Percentiles rank a stretch among this genome's conserved stretches.
These are phyloP conservation scores for Noctua fimbriata DNA, from an alignment of 2,888 invertebrate genomes.

Conservation along the genomic window DNA sequence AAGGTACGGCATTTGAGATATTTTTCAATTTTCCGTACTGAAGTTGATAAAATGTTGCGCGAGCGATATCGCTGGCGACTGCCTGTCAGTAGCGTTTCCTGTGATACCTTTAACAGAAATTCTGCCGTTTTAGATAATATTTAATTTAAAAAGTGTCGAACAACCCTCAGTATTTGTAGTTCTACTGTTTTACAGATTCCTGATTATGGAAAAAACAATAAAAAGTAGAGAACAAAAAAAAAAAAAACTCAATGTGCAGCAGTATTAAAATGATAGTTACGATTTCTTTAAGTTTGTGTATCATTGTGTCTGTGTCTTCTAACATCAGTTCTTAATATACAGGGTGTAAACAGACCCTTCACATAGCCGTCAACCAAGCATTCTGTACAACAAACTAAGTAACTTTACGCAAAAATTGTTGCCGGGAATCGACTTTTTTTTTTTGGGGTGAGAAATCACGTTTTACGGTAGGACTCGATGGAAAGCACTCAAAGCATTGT, in stretches of 20 bases:
- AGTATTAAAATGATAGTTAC: not conserved
- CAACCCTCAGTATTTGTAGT: not conserved
- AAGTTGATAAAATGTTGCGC: slow-evolving; percentile 45
- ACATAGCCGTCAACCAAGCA: too few species aligned
- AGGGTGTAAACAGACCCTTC: too few species aligned
- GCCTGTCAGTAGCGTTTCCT: slow-evolving; percentile 24
- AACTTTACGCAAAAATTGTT: too few species aligned
- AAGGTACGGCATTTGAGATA: slow-evolving; percentile 19
- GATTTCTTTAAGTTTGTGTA: not conserved
- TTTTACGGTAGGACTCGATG: too few species aligned
- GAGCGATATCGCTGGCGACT: slow-evolving; percentile 22
- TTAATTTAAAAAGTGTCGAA: not conserved
- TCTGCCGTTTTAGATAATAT: not conserved
- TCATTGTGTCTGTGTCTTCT: not conserved
- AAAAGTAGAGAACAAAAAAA: not conserved
- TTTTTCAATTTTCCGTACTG: slow-evolving; percentile 36
- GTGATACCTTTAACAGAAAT: not conserved
- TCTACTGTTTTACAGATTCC: not conserved
- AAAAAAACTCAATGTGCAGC: not conserved
- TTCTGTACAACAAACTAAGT: too few species aligned
- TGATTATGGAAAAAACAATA: not conserved
- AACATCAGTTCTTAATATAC: too few species aligned
- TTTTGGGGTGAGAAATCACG: too few species aligned
- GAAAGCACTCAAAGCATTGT: too few species aligned
- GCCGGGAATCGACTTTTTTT: too few species aligned